phyloP scores from a whole-genome alignment of 2,797 vertebrate genomes.

The Sebastes diploproa region DNA sequence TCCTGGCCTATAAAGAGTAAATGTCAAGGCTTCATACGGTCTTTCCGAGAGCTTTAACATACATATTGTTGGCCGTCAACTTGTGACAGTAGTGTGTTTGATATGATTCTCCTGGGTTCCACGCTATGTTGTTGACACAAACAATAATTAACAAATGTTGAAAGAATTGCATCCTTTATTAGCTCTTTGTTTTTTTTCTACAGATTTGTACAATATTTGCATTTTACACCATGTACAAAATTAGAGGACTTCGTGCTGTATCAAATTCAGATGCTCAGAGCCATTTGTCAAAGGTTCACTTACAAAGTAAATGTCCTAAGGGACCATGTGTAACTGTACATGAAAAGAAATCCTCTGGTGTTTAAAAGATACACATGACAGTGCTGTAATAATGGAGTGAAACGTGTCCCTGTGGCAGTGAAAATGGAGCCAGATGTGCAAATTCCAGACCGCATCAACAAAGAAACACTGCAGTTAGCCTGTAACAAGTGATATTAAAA shows the following conservation, averaged over 20 bases:
- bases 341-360: conserved; percentile 4
- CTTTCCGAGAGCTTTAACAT: background rate
- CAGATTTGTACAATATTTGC: conserved; percentile 57
- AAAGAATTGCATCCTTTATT: conserved; percentile 64
- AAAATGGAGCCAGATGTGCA: conserved; percentile 34
- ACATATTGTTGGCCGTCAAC: background rate
- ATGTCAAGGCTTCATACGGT: conserved; percentile 1
- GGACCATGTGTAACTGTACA: conserved; percentile 4
- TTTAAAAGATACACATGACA: background rate
- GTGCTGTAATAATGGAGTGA: conserved; percentile 5
- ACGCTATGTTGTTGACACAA: background rate
- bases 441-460: background rate
- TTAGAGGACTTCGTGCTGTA: conserved; percentile 48
- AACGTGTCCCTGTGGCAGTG: background rate
- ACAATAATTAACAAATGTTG: background rate
- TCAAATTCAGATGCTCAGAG: conserved; percentile 54
- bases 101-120: background rate
- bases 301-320: conserved; percentile 30
- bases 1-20: background rate
- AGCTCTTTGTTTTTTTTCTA: conserved; percentile 15
- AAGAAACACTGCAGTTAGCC: background rate
- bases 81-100: background rate
- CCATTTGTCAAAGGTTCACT: conserved; percentile 16
- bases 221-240: conserved; percentile 74
- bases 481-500: conserved; percentile 1